A percentile compares a stretch with the other conserved stretches of the same genome.
phyloP scores from a whole-genome alignment of 1,140 invertebrate genomes.

The Pinna nobilis region DNA sequence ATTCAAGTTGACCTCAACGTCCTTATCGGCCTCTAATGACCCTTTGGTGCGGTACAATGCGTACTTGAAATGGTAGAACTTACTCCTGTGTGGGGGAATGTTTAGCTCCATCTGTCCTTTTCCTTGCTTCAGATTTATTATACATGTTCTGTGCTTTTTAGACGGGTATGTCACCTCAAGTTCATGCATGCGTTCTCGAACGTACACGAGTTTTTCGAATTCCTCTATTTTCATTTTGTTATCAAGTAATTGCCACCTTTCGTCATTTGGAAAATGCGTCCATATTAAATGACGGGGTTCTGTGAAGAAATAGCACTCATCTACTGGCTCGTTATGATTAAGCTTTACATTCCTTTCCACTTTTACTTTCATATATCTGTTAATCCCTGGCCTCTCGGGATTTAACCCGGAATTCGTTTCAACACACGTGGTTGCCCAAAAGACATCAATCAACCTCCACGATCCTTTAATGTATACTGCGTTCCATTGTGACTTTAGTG shows the following conservation, averaged over 20 bases:
- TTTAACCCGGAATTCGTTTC: slow-evolving; percentile 26
- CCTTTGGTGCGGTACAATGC: slow-evolving; percentile 12
- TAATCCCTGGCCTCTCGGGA: neutral
- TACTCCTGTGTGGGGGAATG: slow-evolving; percentile 31
- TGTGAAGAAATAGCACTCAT: slow-evolving; percentile 75
- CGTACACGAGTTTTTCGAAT: slow-evolving; percentile 52
- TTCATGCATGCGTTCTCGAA: slow-evolving; percentile 53
- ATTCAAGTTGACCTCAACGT: slow-evolving; percentile 17
- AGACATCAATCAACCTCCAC: slow-evolving; percentile 55
- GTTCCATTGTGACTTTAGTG: slow-evolving; percentile 55
- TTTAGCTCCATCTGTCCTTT: slow-evolving; percentile 40
- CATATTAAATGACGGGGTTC: slow-evolving; percentile 76
- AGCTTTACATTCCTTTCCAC: neutral
- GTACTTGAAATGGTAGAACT: slow-evolving; percentile 35
- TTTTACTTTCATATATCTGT: neutral
- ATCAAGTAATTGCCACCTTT: slow-evolving; percentile 51
- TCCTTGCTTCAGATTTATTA: slow-evolving; percentile 35
- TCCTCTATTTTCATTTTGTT: slow-evolving; percentile 33
- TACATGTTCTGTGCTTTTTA: slow-evolving; percentile 25
- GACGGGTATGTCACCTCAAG: slow-evolving; percentile 37
- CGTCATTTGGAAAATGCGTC: slow-evolving; percentile 76
- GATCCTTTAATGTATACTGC: slow-evolving; percentile 51
- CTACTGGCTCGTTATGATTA: slow-evolving; percentile 53
- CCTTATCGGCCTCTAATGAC: slow-evolving; percentile 9
- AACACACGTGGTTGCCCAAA: slow-evolving; percentile 56